These are phyloP conservation scores for Nixonia krombeini DNA, from an alignment of 1,140 invertebrate genomes.

Conservation along the genomic window DNA sequence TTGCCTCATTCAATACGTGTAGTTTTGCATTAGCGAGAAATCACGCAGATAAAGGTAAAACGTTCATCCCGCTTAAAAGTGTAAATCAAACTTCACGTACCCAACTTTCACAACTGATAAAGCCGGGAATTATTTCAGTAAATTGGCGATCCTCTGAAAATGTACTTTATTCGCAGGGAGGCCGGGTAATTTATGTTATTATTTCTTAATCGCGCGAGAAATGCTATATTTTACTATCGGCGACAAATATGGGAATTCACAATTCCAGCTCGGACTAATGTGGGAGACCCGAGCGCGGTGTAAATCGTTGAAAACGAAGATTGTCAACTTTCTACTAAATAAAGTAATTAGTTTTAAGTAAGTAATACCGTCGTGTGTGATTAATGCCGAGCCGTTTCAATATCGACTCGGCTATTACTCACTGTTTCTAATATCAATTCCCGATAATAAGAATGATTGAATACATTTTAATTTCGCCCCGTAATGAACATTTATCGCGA, in stretches of 20 bases:
- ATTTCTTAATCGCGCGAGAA: no score
- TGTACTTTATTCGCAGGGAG: no score
- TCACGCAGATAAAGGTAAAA: no score
- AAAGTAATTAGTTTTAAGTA: conserved; percentile 28
- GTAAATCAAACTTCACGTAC: no score
- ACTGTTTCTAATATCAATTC: conserved; percentile 13
- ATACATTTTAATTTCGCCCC: conserved; percentile 13
- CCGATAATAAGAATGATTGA: conserved; percentile 20
- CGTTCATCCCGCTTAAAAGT: no score
- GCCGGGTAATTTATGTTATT: no score
- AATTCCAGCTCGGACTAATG: conserved; percentile 1
- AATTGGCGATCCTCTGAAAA: no score
- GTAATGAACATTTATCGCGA: no score
- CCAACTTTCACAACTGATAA: no score
- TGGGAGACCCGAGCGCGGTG: conserved; percentile 17
- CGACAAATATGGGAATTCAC: conserved; percentile 29
- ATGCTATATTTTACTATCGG: not conserved
- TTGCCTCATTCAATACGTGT: no score
- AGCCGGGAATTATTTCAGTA: no score
- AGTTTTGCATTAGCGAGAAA: no score
- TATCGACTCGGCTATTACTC: conserved; percentile 15
- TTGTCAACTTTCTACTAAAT: conserved; percentile 41
- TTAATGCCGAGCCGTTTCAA: conserved; percentile 14
- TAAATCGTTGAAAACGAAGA: conserved; percentile 8
- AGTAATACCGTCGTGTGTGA: conserved; percentile 6